A percentile compares a stretch with the other conserved stretches of the same genome.
Conservation (phyloP, 2,113 vertebrate species). For the Nicator chloris region DNA sequence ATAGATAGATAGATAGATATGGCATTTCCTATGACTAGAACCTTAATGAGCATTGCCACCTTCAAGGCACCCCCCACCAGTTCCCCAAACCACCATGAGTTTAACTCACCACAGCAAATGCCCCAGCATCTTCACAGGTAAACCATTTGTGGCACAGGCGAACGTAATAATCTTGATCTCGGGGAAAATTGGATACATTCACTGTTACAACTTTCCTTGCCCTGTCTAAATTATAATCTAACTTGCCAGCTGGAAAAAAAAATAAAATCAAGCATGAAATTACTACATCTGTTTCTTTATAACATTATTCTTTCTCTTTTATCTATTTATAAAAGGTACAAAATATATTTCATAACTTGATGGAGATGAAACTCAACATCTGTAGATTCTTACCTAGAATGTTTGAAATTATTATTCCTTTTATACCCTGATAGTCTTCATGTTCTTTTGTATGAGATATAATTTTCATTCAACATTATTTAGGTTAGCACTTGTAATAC, state of each 20-base stretch:
- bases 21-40: not conserved
- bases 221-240: constrained; percentile 73
- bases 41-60: not conserved
- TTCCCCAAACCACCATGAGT: not conserved
- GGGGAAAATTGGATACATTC: constrained; percentile 68
- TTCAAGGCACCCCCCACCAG: not conserved
- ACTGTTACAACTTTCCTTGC: constrained; percentile 73
- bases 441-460: not conserved
- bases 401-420: not conserved
- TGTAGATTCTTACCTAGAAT: not conserved
- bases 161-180: constrained; percentile 72
- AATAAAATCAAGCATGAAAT: not conserved
- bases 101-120: constrained; percentile 71
- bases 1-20: not conserved
- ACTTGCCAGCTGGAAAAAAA: constrained; percentile 71
- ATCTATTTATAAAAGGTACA: not conserved
- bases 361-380: not conserved
- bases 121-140: constrained; percentile 74
- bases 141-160: constrained; percentile 82
- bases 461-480: not conserved
- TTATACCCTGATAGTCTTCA: not conserved
- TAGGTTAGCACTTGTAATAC: not conserved
- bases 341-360: not conserved
- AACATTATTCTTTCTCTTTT: not conserved
- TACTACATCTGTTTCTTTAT: not conserved